These are phyloP conservation scores for Megaustenia siamemsis DNA, from an alignment of 2,888 invertebrate species.

Conservation along the genomic window DNA sequence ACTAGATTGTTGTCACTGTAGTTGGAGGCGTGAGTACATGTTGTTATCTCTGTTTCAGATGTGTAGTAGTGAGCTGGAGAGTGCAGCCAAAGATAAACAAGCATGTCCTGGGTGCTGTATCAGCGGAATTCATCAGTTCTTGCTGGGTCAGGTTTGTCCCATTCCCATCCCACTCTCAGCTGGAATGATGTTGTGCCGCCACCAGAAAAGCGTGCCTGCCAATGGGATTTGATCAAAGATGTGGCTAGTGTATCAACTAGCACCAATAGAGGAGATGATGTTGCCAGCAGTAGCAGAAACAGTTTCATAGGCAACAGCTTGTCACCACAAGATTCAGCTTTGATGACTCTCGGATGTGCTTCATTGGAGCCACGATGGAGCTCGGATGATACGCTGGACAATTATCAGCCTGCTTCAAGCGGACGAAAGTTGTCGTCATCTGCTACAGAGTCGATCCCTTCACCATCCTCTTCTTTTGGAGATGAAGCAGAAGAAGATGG, in stretches of 20 bases:
- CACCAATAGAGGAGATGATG: no score
- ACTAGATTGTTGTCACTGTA: no score
- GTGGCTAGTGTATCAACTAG: not conserved
- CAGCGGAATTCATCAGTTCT: not conserved
- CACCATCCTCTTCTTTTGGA: constrained; percentile 12
- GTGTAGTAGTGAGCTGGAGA: constrained; percentile 48
- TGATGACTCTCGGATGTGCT: not conserved
- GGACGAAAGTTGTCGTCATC: constrained; percentile 47
- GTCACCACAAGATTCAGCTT: constrained; percentile 28
- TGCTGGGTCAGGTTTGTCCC: not conserved
- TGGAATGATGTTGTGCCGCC: constrained; percentile 39
- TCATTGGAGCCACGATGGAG: not conserved
- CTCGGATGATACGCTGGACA: constrained; percentile 22
- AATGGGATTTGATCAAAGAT: constrained; percentile 52
- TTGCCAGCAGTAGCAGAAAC: not conserved
- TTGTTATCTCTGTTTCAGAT: constrained; percentile 41
- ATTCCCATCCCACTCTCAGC: not conserved
- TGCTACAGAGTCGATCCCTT: constrained; percentile 52
- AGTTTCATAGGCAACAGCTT: not conserved
- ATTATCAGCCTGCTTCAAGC: not conserved
- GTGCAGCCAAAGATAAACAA: not conserved
- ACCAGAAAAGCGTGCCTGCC: constrained; percentile 56
- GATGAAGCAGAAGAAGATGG: constrained; percentile 37
- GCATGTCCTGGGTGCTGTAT: no score
- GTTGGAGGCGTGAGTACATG: not conserved